A percentile compares a stretch with the other conserved stretches of the same genome.
Conservation (phyloP, 1,140 invertebrate species). For the Psilanteris sp. region DNA sequence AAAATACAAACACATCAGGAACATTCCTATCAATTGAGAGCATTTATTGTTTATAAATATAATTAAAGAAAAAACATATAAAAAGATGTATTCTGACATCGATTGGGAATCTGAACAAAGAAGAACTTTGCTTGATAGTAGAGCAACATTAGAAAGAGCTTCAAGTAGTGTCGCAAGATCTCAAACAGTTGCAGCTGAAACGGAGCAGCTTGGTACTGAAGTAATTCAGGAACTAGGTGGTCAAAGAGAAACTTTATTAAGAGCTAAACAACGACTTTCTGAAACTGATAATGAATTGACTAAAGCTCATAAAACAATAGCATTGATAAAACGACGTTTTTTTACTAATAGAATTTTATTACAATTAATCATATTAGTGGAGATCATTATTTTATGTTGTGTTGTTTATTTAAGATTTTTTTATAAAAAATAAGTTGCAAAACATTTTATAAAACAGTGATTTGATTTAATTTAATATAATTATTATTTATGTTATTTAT, state of each 20-base stretch:
- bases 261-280: slow-evolving; percentile 82
- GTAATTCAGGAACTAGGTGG: slow-evolving; percentile 85
- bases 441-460: not conserved
- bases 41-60: no score
- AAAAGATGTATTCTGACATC: slow-evolving; percentile 72
- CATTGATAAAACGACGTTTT: slow-evolving; percentile 82
- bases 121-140: slow-evolving; percentile 81
- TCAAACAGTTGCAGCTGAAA: slow-evolving; percentile 87
- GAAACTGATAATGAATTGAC: slow-evolving; percentile 84
- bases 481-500: no score
- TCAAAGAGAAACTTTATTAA: slow-evolving; percentile 83
- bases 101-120: slow-evolving; percentile 81
- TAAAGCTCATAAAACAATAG: slow-evolving; percentile 82
- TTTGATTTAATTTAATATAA: no score
- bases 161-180: slow-evolving; percentile 85
- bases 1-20: no score
- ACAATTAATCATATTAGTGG: slow-evolving; percentile 84
- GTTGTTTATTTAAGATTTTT: slow-evolving; percentile 83
- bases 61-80: not conserved
- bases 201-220: slow-evolving; percentile 88
- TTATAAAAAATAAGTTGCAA: slow-evolving; percentile 50
- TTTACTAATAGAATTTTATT: slow-evolving; percentile 86
- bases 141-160: slow-evolving; percentile 82
- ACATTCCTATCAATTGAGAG: no score
- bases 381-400: slow-evolving; percentile 82